phyloP scores from a whole-genome alignment of 2,797 vertebrate genomes.

The Oreochromis mossambicus region DNA sequence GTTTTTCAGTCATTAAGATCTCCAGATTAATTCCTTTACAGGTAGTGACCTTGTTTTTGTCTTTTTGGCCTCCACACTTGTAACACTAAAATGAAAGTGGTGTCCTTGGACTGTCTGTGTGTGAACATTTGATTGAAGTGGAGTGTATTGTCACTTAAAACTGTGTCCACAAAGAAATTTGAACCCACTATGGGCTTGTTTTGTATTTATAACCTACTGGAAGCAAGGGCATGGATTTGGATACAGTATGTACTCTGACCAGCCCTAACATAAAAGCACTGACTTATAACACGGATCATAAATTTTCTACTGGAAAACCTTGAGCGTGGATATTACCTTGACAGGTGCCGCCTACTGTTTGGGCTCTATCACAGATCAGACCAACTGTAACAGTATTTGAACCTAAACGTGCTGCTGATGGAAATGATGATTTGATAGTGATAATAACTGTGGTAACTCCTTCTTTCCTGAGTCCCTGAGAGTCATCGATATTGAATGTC shows the following conservation, averaged over 20 bases:
- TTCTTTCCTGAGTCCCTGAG: not conserved
- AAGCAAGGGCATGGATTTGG: not conserved
- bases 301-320: not conserved
- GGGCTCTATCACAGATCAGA: not conserved
- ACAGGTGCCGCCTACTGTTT: not conserved
- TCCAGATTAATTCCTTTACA: not conserved
- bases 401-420: not conserved
- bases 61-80: not conserved
- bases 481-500: not conserved
- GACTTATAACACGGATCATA: not conserved
- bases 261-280: not conserved
- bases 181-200: not conserved
- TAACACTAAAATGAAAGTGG: not conserved
- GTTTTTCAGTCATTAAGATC: not conserved
- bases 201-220: not conserved
- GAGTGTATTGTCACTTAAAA: not conserved
- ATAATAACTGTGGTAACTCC: not conserved
- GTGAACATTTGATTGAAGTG: not conserved
- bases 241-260: not conserved
- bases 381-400: not conserved
- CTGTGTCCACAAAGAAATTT: not conserved
- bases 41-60: not conserved
- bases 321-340: not conserved
- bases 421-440: not conserved
- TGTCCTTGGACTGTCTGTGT: fast-evolving